Evolutionary conservation across 1,140 invertebrate genomes (phyloP).

Genomic region (Aethina tumida): DNA sequence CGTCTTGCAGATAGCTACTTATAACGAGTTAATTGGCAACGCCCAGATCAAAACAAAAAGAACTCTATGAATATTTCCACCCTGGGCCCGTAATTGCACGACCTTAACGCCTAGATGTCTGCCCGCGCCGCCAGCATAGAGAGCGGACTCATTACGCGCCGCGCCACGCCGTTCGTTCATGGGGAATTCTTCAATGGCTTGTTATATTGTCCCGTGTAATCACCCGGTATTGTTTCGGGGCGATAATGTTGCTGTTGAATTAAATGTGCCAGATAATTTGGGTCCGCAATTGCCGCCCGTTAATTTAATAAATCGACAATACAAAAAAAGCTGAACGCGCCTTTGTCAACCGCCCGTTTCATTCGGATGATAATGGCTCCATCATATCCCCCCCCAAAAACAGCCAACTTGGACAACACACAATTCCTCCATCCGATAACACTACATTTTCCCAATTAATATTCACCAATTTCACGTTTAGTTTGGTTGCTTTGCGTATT

Average conservation of each 20-base stretch:
- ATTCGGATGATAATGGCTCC: too few species aligned
- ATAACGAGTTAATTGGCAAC: slow-evolving; percentile 13
- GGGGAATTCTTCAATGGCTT: background rate
- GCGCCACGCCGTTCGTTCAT: background rate
- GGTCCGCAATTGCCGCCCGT: too few species aligned
- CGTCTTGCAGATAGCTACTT: slow-evolving; percentile 12
- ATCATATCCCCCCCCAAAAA: too few species aligned
- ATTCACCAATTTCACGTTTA: too few species aligned
- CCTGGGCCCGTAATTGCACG: background rate
- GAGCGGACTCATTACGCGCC: background rate
- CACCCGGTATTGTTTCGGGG: background rate
- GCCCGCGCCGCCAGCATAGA: background rate
- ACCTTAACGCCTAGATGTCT: background rate
- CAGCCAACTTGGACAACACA: too few species aligned
- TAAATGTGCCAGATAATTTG: slow-evolving; percentile 1
- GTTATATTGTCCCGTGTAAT: slow-evolving; percentile 1
- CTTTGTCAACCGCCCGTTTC: too few species aligned
- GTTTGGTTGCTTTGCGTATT: too few species aligned
- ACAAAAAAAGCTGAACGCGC: too few species aligned
- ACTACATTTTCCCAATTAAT: too few species aligned
- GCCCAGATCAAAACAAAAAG: slow-evolving; percentile 13
- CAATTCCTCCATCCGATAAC: too few species aligned
- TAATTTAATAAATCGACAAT: too few species aligned
- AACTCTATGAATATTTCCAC: slow-evolving; percentile 6
- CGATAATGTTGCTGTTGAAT: slow-evolving; percentile 1